Conservation (phyloP, 1,140 invertebrate genomes). For the Elysia chlorotica region DNA sequence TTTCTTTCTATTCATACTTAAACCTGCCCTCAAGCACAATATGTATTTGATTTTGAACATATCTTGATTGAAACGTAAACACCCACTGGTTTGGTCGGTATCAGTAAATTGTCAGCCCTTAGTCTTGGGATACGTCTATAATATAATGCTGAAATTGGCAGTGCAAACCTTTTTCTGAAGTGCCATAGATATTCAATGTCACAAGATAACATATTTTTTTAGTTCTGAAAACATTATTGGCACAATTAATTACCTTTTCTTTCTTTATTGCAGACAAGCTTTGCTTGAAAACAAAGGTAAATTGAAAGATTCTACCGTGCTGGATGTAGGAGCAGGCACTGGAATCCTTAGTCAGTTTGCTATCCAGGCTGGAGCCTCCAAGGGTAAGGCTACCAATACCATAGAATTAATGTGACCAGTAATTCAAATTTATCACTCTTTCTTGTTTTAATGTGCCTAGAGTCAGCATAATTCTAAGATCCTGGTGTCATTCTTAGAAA, state of each 20-base stretch:
- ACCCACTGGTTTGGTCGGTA: not conserved
- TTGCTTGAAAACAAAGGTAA: constrained; percentile 36
- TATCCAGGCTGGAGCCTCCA: constrained; percentile 69
- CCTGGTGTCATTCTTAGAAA: too few species aligned
- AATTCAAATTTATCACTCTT: too few species aligned
- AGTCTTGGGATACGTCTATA: not conserved
- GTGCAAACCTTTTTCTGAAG: not conserved
- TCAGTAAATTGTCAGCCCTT: not conserved
- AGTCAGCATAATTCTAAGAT: too few species aligned
- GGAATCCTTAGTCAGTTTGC: constrained; percentile 59
- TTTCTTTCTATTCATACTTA: not conserved
- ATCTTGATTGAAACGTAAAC: not conserved
- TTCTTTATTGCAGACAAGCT: constrained; percentile 22
- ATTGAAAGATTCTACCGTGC: constrained; percentile 39
- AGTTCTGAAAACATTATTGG: not conserved
- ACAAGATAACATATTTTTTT: not conserved
- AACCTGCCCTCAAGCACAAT: not conserved
- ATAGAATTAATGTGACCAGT: too few species aligned
- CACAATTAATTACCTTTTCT: not conserved
- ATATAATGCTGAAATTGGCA: not conserved
- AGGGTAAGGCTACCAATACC: too few species aligned
- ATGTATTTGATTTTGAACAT: not conserved
- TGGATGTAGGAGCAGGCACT: constrained; percentile 53
- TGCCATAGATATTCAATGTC: too few species aligned
- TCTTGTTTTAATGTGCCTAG: too few species aligned